Conservation (phyloP, 2,888 invertebrate genomes). For the Automeris io region DNA sequence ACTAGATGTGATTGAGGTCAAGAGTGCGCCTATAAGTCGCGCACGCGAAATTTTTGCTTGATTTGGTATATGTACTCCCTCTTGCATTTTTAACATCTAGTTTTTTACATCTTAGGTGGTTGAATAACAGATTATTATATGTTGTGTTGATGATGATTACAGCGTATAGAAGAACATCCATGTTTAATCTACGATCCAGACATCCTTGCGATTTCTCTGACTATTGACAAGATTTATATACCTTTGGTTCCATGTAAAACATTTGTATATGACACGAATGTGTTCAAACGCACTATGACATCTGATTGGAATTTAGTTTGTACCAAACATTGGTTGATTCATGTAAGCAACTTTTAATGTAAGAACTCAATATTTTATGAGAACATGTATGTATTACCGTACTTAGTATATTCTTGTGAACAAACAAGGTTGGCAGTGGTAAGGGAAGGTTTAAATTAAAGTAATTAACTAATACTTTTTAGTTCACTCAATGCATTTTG, state of each 20-base stretch:
- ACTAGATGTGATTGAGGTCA: no score
- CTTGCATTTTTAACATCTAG: no score
- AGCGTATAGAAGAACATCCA: slow-evolving; percentile 53
- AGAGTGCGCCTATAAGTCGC: no score
- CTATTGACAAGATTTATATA: slow-evolving; percentile 37
- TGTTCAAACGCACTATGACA: slow-evolving; percentile 79
- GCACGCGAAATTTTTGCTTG: no score
- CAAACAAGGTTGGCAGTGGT: background rate
- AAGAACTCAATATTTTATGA: background rate
- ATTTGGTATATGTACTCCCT: no score
- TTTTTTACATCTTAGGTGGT: no score
- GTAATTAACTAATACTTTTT: slow-evolving; percentile 19
- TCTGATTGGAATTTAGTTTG: slow-evolving; percentile 83
- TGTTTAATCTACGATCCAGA: slow-evolving; percentile 65
- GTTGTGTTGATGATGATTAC: slow-evolving; percentile 14
- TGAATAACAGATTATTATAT: slow-evolving; percentile 5
- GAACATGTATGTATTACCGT: background rate
- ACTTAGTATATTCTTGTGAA: background rate
- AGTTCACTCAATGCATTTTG: slow-evolving; percentile 77
- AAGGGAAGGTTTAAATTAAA: background rate
- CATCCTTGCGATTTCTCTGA: slow-evolving; percentile 33
- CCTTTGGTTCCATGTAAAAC: slow-evolving; percentile 49
- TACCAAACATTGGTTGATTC: slow-evolving; percentile 70
- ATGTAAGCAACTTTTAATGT: slow-evolving; percentile 38
- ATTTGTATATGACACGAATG: slow-evolving; percentile 73